A percentile compares a stretch with the other conserved stretches of the same genome.
phyloP scores from a whole-genome alignment of 2,888 invertebrate genomes.

The Camptogramma bilineatum region DNA sequence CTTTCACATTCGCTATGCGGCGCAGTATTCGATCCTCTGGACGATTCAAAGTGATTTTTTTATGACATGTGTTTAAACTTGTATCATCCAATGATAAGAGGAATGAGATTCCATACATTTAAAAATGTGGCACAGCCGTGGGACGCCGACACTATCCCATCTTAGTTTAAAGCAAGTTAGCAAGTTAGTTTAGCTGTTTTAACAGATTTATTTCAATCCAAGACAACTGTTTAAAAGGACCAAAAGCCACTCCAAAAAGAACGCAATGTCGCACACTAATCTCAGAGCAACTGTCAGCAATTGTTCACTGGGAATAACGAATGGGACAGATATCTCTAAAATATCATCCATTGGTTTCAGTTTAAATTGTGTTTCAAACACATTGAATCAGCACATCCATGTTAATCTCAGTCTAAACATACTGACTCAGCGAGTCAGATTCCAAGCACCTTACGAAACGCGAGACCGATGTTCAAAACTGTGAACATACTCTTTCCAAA shows the following conservation, averaged over 20 bases:
- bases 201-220: not conserved
- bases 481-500: not conserved
- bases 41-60: not conserved
- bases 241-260: not conserved
- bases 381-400: not conserved
- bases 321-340: not conserved
- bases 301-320: not conserved
- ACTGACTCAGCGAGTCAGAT: not conserved
- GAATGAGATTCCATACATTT: not conserved
- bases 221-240: not conserved
- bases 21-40: not conserved
- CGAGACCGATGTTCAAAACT: not conserved
- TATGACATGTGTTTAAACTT: not conserved
- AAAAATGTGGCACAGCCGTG: no score
- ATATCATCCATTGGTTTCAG: not conserved
- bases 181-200: no score
- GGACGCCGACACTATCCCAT: not conserved
- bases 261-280: not conserved
- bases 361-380: not conserved
- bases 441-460: not conserved
- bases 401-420: not conserved
- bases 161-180: not conserved
- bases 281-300: not conserved
- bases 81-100: not conserved
- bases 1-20: not conserved